phyloP scores from a whole-genome alignment of 2,797 vertebrate genomes.

The Acanthurus lineatus region DNA sequence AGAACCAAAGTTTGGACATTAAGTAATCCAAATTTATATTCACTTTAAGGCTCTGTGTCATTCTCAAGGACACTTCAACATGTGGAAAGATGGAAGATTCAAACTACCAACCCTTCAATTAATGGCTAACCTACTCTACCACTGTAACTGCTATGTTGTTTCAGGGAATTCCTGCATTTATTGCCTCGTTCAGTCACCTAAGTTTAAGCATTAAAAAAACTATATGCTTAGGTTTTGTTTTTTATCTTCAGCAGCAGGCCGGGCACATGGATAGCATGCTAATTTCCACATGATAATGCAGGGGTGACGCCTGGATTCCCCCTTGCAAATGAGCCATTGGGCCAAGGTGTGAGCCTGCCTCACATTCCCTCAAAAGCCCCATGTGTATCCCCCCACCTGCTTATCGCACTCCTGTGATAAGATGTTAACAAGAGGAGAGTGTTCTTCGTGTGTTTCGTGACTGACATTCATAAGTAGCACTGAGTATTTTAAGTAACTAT shows the following conservation, averaged over 20 bases:
- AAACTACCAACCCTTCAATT: too few relatives aligned
- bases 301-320: not conserved
- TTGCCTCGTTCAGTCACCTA: not conserved
- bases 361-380: not conserved
- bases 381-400: constrained; percentile 15
- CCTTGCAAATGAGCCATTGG: constrained; percentile 3
- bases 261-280: constrained; percentile 41
- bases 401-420: constrained; percentile 58
- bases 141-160: not conserved
- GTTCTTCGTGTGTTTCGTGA: constrained; percentile 47
- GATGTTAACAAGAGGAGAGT: constrained; percentile 9
- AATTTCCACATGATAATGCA: constrained; percentile 32
- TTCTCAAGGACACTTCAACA: too few relatives aligned
- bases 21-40: too few relatives aligned
- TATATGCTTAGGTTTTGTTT: constrained; percentile 20
- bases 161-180: constrained; percentile 19
- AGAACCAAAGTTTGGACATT: too few relatives aligned
- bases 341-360: constrained; percentile 8
- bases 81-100: too few relatives aligned
- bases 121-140: too few relatives aligned
- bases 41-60: too few relatives aligned
- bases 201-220: constrained; percentile 12
- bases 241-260: constrained; percentile 34
- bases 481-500: constrained; percentile 39
- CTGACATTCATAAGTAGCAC: constrained; percentile 50